Base-by-base conservation (phyloP, 2,888 invertebrate genomes). In the Enchytraeus crypticus region DNA sequence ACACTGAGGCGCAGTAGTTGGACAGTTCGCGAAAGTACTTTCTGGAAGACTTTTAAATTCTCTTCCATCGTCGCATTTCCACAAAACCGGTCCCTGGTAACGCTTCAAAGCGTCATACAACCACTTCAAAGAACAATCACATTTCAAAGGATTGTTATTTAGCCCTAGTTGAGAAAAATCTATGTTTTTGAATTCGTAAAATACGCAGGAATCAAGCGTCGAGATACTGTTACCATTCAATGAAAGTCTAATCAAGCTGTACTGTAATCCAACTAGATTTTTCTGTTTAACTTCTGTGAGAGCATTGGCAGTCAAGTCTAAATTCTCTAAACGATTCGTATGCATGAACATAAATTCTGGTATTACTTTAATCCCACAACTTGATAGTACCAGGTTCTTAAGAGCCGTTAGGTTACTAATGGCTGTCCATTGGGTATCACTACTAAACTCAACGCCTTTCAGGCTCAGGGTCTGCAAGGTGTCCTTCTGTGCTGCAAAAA, bases 71-170 rank as follows among this genome's bases (percentile, higher is more conserved):
- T n/a, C 45, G 57, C 57, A 57, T 8, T 18, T 27, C 57, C 57
- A 57, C 30, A 45, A 21, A 21, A 29, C 29, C 27, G 43, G 43
- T 30, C 18, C 38, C 29, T 46, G 26, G 29, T 14, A 23, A 26
- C 26, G 47, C 23, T 26, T n/a, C 21, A 57, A 29, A 29, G 5
- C 18, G 30, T 57, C 57, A 8, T 57, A 45, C 1, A 61, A 51
- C 61, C 61, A 61, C 11, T 29, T 21, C 45, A 54, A 27, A 8
- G 21, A n/a, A 26, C 61, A 61, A 53, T 61, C 61, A 38, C 61
- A 61, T 14, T 43, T 29, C 58, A 61, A 34, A 14, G 57, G 61
- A 32, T 61, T 61, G 38, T 51, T 30, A 23, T 46, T 47, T 26
- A 61, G 61, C 47, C 38, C 29, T 8, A 61, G 26, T n/a, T 58